phyloP scores from a whole-genome alignment of 37 sponge, comb jelly and placozoan genomes.

The Cliona cf. orientalis region DNA sequence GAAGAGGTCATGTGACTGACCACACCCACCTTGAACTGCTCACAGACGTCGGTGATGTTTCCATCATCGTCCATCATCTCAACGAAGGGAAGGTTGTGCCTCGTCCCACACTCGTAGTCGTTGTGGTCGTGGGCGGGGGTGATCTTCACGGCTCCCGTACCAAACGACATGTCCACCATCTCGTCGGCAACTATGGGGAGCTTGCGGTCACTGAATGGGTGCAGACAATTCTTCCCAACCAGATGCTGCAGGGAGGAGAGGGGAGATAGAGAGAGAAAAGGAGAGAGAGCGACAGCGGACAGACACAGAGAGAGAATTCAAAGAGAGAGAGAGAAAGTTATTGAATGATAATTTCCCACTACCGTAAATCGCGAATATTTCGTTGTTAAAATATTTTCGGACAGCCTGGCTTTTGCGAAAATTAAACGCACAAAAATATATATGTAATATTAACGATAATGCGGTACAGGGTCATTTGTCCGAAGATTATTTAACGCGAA shows the following conservation, averaged over 20 bases:
- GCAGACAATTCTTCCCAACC: slow-evolving; percentile 66
- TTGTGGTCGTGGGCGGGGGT: slow-evolving; percentile 98
- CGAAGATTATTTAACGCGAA: too few species aligned
- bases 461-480: too few species aligned
- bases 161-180: slow-evolving; percentile 94
- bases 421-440: too few species aligned
- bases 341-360: too few species aligned
- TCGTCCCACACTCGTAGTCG: slow-evolving; percentile 95
- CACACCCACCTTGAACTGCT: slow-evolving; percentile 65
- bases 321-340: not conserved
- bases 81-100: slow-evolving; percentile 90
- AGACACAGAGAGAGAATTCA: too few species aligned
- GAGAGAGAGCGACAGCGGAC: too few species aligned
- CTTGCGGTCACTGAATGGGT: slow-evolving; percentile 89
- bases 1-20: not conserved
- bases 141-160: slow-evolving; percentile 98
- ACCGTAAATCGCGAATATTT: too few species aligned
- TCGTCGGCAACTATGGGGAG: slow-evolving; percentile 91
- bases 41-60: slow-evolving; percentile 78
- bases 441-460: too few species aligned
- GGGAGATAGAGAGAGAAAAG: too few species aligned
- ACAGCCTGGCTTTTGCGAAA: too few species aligned
- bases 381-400: too few species aligned
- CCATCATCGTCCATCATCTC: slow-evolving; percentile 95
- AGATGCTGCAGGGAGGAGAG: slow-evolving; percentile 65